Evolutionary conservation across 2,113 vertebrate species (phyloP).

Genomic region (Brachyhypopomus gauderio): DNA sequence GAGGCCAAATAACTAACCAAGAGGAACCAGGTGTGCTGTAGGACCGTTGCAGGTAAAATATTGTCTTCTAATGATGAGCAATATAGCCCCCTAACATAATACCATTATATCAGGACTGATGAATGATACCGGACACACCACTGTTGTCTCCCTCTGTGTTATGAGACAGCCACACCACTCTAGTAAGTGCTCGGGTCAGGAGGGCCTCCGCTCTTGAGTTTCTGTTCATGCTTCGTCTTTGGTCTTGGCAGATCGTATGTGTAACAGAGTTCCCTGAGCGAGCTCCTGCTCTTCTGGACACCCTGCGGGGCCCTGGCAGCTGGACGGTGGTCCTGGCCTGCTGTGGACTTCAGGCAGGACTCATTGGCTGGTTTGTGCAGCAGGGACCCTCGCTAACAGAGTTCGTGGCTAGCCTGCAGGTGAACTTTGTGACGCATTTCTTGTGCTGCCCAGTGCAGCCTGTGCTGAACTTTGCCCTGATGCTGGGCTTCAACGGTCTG

Average conservation of each 20-base stretch:
- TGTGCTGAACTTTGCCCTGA: slow-evolving; percentile 70
- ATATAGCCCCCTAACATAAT: too few relatives aligned
- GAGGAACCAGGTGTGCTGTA: too few relatives aligned
- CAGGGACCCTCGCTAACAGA: slow-evolving; percentile 55
- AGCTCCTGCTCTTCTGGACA: slow-evolving; percentile 60
- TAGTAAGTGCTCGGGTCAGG: too few relatives aligned
- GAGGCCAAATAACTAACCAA: too few relatives aligned
- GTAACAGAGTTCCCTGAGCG: slow-evolving; percentile 74
- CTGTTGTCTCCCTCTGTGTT: too few relatives aligned
- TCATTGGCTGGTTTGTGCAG: slow-evolving; percentile 70
- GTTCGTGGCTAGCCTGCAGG: slow-evolving; percentile 53
- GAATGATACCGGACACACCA: too few relatives aligned
- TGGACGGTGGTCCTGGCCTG: slow-evolving; percentile 69
- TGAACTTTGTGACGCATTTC: slow-evolving; percentile 65
- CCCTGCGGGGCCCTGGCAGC: slow-evolving; percentile 63
- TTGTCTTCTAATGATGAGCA: too few relatives aligned
- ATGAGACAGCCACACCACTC: too few relatives aligned
- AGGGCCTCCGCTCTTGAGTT: neutral
- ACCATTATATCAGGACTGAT: too few relatives aligned
- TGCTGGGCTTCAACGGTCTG: slow-evolving; percentile 70
- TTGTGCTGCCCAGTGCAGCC: slow-evolving; percentile 74
- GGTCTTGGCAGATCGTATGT: slow-evolving; percentile 73
- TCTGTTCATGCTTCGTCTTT: neutral
- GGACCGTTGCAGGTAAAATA: too few relatives aligned
- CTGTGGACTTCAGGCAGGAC: slow-evolving; percentile 67